Base-by-base conservation (phyloP, 2,888 invertebrate species). In the Hemistola chrysoprasaria region DNA sequence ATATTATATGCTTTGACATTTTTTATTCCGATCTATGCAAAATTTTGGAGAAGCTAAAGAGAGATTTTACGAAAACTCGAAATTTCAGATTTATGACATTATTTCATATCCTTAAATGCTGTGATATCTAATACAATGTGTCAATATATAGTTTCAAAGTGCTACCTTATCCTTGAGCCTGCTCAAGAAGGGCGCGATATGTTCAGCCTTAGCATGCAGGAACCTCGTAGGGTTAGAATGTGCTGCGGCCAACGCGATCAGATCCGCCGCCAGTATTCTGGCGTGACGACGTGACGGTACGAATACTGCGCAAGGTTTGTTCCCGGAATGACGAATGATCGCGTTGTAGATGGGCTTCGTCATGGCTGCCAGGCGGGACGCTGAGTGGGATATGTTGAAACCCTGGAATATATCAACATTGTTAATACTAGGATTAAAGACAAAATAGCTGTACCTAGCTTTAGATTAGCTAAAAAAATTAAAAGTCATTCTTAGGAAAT, bases 301-400 rank as follows among this genome's bases (percentile, higher is more conserved):
- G 79, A 98, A 98, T 9, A 98, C 94, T 5, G 96, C 93, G 1
- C 94, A 95, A 0, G 98, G 97, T 62, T 95, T 94, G 59, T 92
- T 91, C 0, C 95, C 94, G 40, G 96, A 95, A 77, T 96, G 92
- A 11, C 96, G 93, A 1, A 94, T 71, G 22, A 99, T 95, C 0
- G 97, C 94, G 80, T 98, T 97, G 88, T 98, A 99, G 0, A 97
- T 95, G 0, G 99, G 99, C 71, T 98, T 98, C 0, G 97, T 95
- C 99, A 99, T 99, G 0, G 99, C 97, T 0, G 98, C 95, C 20
- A 99, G 92, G 6, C 99, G 92, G 0, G 98, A 97, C 0, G 96
- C 97, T 70, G 98, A 98, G 88, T 99, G 99, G 0, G 98, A 98
- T 25, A 99, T 95, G 88, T 98, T 99, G 82, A 98, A 96, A 8